phyloP scores from a whole-genome alignment of 2,888 invertebrate genomes.

The Blastobasis lacticolella region DNA sequence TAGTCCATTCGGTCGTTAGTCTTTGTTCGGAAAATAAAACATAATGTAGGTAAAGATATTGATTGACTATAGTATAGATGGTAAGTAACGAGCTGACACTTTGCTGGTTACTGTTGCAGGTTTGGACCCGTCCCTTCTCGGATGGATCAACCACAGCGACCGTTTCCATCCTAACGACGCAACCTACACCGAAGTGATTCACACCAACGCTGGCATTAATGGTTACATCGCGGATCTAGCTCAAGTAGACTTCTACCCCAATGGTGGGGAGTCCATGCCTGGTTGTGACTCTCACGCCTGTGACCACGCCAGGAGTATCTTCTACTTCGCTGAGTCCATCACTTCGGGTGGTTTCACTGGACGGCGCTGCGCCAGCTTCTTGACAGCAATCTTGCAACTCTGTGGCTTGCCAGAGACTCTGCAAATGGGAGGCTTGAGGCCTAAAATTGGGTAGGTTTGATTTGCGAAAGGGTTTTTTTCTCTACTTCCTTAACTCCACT shows the following conservation, averaged over 20 bases:
- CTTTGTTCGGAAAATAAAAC: no score
- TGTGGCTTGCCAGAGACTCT: slow-evolving; percentile 36
- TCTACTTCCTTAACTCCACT: background rate
- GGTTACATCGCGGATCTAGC: slow-evolving; percentile 41
- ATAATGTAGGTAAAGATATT: no score
- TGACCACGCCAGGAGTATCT: slow-evolving; percentile 39
- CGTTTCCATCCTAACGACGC: slow-evolving; percentile 39
- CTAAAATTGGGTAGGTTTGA: slow-evolving; percentile 40
- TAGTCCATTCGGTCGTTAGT: no score
- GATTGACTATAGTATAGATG: no score
- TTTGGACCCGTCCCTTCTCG: slow-evolving; percentile 43
- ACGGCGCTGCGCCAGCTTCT: slow-evolving; percentile 37
- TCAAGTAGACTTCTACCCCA: slow-evolving; percentile 30
- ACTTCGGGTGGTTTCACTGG: slow-evolving; percentile 41
- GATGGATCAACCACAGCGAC: slow-evolving; percentile 42
- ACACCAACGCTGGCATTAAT: slow-evolving; percentile 39
- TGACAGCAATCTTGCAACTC: slow-evolving; percentile 32
- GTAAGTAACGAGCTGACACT: no score
- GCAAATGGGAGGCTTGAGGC: slow-evolving; percentile 43
- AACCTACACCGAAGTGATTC: slow-evolving; percentile 48
- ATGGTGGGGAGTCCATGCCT: no score
- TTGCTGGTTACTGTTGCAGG: slow-evolving; percentile 26
- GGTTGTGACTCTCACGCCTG: slow-evolving; percentile 24
- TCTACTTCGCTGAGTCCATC: slow-evolving; percentile 47
- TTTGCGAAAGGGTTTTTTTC: background rate